Conservation (phyloP, 2,888 invertebrate genomes). For the Heterodera filipjevi region DNA sequence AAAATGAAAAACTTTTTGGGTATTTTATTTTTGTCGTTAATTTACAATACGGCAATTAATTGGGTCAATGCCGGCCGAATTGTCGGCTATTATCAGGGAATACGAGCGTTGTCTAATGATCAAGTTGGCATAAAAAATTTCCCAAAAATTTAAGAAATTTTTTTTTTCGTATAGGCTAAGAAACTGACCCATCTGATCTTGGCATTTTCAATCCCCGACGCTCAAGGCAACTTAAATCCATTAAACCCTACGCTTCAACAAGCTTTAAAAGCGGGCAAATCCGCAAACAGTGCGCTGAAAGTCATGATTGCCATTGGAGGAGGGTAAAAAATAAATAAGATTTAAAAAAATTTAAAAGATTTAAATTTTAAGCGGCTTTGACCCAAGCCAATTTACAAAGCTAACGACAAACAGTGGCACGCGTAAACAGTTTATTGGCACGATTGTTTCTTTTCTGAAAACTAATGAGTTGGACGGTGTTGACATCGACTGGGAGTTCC, state of each 20-base stretch:
- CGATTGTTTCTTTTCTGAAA: constrained; percentile 47
- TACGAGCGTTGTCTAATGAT: neutral
- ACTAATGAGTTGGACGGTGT: constrained; percentile 59
- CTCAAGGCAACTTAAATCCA: neutral
- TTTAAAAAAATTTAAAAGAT: neutral
- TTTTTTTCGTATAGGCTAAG: neutral
- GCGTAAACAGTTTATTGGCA: constrained; percentile 48
- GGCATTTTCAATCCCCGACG: neutral
- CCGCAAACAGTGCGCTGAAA: neutral
- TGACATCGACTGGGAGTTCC: constrained; percentile 64
- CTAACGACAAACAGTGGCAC: constrained; percentile 39
- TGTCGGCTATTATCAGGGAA: neutral
- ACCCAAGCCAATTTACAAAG: constrained; percentile 46
- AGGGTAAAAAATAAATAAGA: neutral
- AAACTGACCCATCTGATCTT: neutral
- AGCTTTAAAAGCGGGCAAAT: neutral
- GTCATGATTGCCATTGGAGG: neutral
- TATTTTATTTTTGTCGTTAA: neutral
- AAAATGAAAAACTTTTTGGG: neutral
- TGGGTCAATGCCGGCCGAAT: neutral
- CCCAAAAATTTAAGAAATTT: neutral
- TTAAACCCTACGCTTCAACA: neutral
- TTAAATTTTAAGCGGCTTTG: constrained; percentile 44
- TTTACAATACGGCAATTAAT: neutral
- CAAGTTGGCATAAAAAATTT: neutral